Evolutionary conservation across 2,888 invertebrate species (phyloP), one percentile per base, ranked within the genome.

Genomic region (Leucania comma): DNA sequence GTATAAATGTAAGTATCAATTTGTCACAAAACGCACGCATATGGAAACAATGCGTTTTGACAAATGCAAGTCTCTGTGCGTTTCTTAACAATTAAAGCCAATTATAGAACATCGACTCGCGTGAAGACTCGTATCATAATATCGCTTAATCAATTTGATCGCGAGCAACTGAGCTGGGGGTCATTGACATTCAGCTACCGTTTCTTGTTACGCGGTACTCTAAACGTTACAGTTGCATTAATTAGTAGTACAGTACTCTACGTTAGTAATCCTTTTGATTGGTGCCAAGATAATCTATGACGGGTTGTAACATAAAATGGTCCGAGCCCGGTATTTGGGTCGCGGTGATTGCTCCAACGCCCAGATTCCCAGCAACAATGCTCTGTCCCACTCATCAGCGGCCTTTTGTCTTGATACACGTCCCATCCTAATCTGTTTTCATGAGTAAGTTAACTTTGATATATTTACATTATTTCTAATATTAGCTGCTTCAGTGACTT

Each of bases 141-240:
- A 93, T 91, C 91, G 87, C 88, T 91, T 92, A 92, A 94, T 95
- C 93, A 93, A 93, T 93, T 93, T 90, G 92, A 91, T 93, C 91
- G 89, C 89, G 88, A 87, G 89, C 89, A 88, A 89, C 90, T 90
- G 87, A 88, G 86, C 86, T 65, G 81, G 80, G 35, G 95, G 93
- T 94, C 94, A 89, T 89, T 90, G 89, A 88, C 91, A 87, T 85
- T 68, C 83, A 72, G 66, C 76, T 67, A 83, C 73, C 78, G 73
- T 81, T 80, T 76, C 81, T 83, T 77, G 78, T 81, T 82, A 79
- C 83, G 78, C 81, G 80, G 75, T 80, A 74, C 68, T 57, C 71
- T 80, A 58, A 68, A 80, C 46, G 54, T 70, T 77, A 80, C 66
- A 82, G 69, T 74, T 83, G 78, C 72, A 77, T 80, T 83, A 82